Conservation (phyloP, 2,113 vertebrate species). For the Solenodon paradoxus region DNA sequence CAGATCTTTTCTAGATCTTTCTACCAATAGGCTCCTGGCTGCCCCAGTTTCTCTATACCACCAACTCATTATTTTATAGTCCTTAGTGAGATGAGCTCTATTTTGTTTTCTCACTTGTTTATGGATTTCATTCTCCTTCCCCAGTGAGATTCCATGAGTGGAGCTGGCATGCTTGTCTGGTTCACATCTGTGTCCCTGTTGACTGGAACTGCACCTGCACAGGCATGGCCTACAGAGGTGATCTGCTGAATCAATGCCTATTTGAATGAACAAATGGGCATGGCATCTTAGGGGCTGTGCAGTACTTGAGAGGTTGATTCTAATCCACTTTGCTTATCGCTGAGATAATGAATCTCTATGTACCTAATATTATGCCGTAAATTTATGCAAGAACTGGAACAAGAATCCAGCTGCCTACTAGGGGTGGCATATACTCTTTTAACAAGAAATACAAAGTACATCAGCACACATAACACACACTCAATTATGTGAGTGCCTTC, state of each 20-base stretch:
- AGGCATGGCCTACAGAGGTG: accelerated
- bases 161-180: no score
- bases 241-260: neutral
- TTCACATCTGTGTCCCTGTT: neutral
- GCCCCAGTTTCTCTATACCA: no score
- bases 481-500: neutral
- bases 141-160: accelerated
- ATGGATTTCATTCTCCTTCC: neutral
- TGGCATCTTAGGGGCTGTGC: neutral
- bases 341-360: accelerated
- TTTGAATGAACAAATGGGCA: neutral
- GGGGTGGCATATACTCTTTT: accelerated
- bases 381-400: neutral
- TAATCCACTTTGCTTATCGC: neutral
- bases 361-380: neutral
- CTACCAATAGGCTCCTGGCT: accelerated
- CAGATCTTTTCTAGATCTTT: neutral
- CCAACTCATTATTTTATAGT: neutral
- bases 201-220: accelerated
- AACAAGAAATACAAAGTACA: neutral
- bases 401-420: neutral
- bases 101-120: neutral
- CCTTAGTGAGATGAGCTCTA: no score
- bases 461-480: accelerated
- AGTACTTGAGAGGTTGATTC: neutral